Percentiles rank a stretch among this genome's conserved stretches.
These are phyloP conservation scores for Marisa cornuarietis DNA, from an alignment of 1,140 invertebrate species.

Conservation along the genomic window DNA sequence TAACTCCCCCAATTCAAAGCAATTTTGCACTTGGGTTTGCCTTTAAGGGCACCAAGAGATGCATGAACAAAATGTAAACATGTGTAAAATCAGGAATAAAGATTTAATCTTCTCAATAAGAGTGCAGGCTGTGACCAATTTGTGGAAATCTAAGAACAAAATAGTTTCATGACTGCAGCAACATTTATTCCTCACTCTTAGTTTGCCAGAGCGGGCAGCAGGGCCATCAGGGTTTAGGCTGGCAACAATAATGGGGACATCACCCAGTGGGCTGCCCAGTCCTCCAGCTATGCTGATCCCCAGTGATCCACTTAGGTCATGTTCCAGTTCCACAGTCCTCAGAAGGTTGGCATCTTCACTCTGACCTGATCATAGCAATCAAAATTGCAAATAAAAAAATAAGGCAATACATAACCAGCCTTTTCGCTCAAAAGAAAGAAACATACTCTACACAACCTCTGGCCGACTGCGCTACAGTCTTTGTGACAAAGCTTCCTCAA, in stretches of 20 bases:
- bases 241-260: constrained; percentile 61
- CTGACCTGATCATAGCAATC: constrained; percentile 37
- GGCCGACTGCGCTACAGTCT: too few species aligned
- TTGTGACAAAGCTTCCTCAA: too few species aligned
- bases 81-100: too few species aligned
- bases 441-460: too few species aligned
- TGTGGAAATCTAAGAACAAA: too few species aligned
- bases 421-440: background rate
- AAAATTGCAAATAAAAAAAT: background rate
- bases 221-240: constrained; percentile 55
- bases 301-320: constrained; percentile 58
- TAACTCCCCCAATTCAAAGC: too few species aligned
- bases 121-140: too few species aligned
- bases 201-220: constrained; percentile 53
- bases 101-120: too few species aligned
- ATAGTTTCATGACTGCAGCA: too few species aligned
- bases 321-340: constrained; percentile 54
- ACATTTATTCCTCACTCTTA: constrained; percentile 43
- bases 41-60: too few species aligned
- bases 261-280: constrained; percentile 59
- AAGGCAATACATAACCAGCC: background rate
- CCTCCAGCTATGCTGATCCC: constrained; percentile 64
- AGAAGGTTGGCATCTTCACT: constrained; percentile 56
- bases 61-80: too few species aligned
- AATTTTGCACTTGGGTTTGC: too few species aligned